Conservation (phyloP, 2,888 invertebrate genomes). For the Liposcelis brunnea region DNA sequence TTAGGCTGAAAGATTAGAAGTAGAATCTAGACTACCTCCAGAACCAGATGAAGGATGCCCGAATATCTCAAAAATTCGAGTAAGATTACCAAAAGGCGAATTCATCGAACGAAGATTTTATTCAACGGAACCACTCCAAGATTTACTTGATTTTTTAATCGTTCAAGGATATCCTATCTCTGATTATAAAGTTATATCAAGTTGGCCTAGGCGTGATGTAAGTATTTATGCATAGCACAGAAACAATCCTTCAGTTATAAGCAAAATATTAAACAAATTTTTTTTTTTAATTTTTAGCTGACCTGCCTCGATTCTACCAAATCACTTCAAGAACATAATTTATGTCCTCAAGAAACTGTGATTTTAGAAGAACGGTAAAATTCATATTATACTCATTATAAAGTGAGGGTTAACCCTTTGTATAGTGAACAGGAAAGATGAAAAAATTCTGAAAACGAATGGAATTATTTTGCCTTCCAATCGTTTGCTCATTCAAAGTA, state of each 20-base stretch:
- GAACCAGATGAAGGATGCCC: conserved; percentile 45
- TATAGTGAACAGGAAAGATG: too few species aligned
- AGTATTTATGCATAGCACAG: conserved; percentile 25
- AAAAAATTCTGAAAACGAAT: too few species aligned
- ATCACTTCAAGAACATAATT: conserved; percentile 65
- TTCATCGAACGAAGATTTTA: conserved; percentile 63
- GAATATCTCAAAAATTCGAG: conserved; percentile 54
- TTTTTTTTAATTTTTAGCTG: conserved; percentile 37
- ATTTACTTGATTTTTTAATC: conserved; percentile 70
- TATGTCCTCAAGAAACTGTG: conserved; percentile 87
- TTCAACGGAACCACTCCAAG: conserved; percentile 39
- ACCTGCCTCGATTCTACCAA: conserved; percentile 56
- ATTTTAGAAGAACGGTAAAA: conserved; percentile 83
- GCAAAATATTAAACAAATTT: conserved; percentile 15
- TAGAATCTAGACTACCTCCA: conserved; percentile 49
- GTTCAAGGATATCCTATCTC: conserved; percentile 75
- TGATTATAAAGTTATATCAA: conserved; percentile 79
- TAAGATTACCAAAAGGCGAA: conserved; percentile 63
- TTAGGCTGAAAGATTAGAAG: conserved; percentile 35
- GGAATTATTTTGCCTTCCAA: too few species aligned
- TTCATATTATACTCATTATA: too few species aligned
- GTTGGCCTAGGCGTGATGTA: conserved; percentile 91
- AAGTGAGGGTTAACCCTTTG: too few species aligned
- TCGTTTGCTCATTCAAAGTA: too few species aligned
- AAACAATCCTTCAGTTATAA: neutral